phyloP scores from a whole-genome alignment of 2,888 invertebrate species.

The Pristionchus fissidentatus region DNA sequence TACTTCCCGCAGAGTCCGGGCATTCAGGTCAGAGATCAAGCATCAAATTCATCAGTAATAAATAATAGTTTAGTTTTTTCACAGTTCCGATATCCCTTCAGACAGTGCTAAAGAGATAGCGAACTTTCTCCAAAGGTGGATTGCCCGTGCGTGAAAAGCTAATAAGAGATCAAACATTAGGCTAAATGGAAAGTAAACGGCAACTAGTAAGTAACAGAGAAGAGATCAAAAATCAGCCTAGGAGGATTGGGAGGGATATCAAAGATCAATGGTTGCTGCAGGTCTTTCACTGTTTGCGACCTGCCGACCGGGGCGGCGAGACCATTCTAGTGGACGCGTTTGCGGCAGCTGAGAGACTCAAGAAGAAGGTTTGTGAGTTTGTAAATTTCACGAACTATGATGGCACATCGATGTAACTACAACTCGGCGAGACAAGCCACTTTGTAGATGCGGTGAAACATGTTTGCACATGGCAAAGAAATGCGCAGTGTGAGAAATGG shows the following conservation, averaged over 20 bases:
- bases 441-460: too few relatives aligned
- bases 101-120: too few relatives aligned
- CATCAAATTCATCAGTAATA: background rate
- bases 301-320: constrained; percentile 83
- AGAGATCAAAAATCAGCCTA: background rate
- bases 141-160: background rate
- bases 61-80: too few relatives aligned
- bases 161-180: background rate
- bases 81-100: too few relatives aligned
- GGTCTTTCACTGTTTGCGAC: constrained; percentile 81
- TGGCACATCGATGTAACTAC: background rate
- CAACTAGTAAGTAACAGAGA: background rate
- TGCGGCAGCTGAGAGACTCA: constrained; percentile 80
- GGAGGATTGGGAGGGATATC: too few relatives aligned
- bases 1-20: constrained; percentile 86
- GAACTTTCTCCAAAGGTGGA: background rate
- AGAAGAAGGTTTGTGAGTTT: constrained; percentile 16
- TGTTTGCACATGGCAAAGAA: too few relatives aligned
- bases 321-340: constrained; percentile 86
- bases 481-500: background rate
- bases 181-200: background rate
- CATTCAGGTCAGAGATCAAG: constrained; percentile 61
- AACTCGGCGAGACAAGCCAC: too few relatives aligned
- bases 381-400: background rate
- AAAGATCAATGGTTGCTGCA: constrained; percentile 63